Evolutionary conservation across 2,113 vertebrate genomes (phyloP).

Genomic region (Xenopus tropicalis): DNA sequence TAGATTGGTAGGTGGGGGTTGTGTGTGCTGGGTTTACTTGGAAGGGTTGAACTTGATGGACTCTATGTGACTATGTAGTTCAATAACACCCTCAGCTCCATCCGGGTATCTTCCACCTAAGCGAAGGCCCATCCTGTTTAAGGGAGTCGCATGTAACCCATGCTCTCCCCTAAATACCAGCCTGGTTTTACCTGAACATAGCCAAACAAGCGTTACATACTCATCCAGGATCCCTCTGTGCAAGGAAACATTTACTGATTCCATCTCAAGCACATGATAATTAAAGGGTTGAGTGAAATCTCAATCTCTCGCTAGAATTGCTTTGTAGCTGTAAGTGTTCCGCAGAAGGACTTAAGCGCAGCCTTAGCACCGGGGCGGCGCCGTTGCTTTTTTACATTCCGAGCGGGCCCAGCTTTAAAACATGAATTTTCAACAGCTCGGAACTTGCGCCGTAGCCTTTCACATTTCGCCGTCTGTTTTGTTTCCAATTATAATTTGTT

Average conservation of each 20-base stretch:
- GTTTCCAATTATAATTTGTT: constrained; percentile 48
- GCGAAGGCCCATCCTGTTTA: no score
- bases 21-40: no score
- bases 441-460: background rate
- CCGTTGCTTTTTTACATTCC: constrained; percentile 12
- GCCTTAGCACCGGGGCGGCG: background rate
- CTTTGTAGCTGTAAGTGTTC: constrained; percentile 8
- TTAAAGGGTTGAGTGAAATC: background rate
- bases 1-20: no score
- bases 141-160: no score
- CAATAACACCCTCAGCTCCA: no score
- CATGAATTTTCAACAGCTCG: constrained; percentile 27
- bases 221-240: background rate
- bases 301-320: background rate
- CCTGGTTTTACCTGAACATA: no score
- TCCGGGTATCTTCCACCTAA: no score
- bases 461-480: constrained; percentile 35
- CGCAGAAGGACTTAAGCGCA: constrained; percentile 11
- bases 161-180: no score
- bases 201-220: no score
- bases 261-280: constrained; percentile 1
- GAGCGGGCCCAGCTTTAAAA: constrained; percentile 3
- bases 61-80: no score
- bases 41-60: no score
- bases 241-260: constrained; percentile 9